phyloP scores from a whole-genome alignment of 2,888 invertebrate genomes.

The Cacoxenus indagator region DNA sequence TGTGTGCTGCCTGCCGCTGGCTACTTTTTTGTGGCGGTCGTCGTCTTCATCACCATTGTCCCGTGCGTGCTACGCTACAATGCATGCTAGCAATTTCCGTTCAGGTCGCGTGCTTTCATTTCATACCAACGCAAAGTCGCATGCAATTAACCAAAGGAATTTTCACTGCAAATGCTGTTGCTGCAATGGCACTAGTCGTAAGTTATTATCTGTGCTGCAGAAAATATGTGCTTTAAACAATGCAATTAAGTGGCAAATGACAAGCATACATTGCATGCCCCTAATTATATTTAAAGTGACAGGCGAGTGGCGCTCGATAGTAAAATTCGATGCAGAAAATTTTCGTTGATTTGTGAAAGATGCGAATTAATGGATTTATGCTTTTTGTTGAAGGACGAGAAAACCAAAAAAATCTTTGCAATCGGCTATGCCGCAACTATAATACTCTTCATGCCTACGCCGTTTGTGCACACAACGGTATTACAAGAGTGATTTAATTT shows the following conservation, averaged over 20 bases:
- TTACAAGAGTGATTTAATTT: too few relatives aligned
- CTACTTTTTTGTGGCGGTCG: constrained; percentile 18
- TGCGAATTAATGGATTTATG: not conserved
- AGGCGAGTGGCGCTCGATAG: not conserved
- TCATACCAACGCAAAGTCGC: not conserved
- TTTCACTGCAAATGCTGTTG: not conserved
- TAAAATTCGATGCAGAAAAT: not conserved
- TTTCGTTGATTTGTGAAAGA: not conserved
- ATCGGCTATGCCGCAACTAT: too few relatives aligned
- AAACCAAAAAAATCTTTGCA: too few relatives aligned
- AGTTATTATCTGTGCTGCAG: not conserved
- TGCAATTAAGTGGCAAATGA: not conserved
- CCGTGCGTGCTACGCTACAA: constrained; percentile 23
- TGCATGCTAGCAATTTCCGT: constrained; percentile 57
- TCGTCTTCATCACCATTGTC: constrained; percentile 2
- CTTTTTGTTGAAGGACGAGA: not conserved
- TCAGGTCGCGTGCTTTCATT: constrained; percentile 46
- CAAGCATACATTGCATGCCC: not conserved
- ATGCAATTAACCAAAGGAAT: constrained; percentile 13
- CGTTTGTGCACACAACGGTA: too few relatives aligned
- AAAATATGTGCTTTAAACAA: constrained; percentile 6
- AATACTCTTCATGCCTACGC: too few relatives aligned
- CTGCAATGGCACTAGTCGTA: constrained; percentile 7
- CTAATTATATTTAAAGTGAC: constrained; percentile 1
- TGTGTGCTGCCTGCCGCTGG: constrained; percentile 23